Conservation (phyloP, 2,888 invertebrate genomes). For the Zeuzera pyrina region DNA sequence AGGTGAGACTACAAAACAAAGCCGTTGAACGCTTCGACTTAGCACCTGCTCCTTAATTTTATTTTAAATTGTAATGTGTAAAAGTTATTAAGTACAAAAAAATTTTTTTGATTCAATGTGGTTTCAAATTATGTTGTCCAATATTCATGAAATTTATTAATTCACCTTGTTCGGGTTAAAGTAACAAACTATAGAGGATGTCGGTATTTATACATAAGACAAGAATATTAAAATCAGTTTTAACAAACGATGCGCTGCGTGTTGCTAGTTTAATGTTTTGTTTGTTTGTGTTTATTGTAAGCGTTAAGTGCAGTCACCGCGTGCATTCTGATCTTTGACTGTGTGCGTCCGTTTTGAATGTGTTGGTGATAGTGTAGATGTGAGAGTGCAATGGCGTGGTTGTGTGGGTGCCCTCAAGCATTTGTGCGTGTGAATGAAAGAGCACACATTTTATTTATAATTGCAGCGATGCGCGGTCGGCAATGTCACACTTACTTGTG, state of each 20-base stretch:
- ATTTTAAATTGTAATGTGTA: constrained; percentile 14
- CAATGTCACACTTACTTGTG: constrained; percentile 55
- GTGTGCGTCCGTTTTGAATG: constrained; percentile 17
- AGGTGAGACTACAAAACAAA: constrained; percentile 69
- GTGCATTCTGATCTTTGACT: constrained; percentile 56
- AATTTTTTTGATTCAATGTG: constrained; percentile 7
- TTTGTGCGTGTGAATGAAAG: constrained; percentile 71
- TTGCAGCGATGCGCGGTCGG: constrained; percentile 68
- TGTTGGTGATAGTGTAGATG: constrained; percentile 34
- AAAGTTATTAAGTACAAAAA: constrained; percentile 8
- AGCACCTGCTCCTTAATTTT: constrained; percentile 51
- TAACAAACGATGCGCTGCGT: constrained; percentile 25
- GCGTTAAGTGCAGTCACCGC: constrained; percentile 72
- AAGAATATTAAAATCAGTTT: background rate
- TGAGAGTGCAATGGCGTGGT: constrained; percentile 43
- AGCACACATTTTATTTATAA: constrained; percentile 70
- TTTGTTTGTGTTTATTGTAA: constrained; percentile 72
- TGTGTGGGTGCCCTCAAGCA: constrained; percentile 59
- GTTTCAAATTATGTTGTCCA: background rate
- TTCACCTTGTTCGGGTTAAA: background rate
- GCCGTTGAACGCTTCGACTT: constrained; percentile 55
- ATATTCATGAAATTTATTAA: background rate
- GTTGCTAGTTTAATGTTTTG: constrained; percentile 60
- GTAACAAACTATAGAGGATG: background rate
- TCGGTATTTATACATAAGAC: background rate